Conservation (phyloP, 2,113 vertebrate genomes). For the Azemiops feae region DNA sequence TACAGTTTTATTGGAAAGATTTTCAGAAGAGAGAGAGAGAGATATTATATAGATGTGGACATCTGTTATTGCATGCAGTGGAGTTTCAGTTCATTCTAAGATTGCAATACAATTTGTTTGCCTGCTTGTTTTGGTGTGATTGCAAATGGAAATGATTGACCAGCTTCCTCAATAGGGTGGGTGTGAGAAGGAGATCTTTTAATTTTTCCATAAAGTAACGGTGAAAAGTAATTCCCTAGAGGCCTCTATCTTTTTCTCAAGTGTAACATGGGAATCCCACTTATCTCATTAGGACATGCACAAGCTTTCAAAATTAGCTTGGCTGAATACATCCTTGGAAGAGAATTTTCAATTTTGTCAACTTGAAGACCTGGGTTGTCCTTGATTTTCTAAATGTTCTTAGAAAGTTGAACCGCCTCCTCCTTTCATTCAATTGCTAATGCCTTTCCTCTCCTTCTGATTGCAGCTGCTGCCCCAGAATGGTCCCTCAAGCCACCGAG, state of each 20-base stretch:
- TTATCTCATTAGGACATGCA: neutral
- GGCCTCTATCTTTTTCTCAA: neutral
- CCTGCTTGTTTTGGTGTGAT: neutral
- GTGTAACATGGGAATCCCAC: neutral
- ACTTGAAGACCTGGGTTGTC: neutral
- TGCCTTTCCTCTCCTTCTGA: slow-evolving; percentile 35
- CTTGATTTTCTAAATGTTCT: neutral
- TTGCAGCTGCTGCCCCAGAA: slow-evolving; percentile 71
- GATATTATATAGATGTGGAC: neutral
- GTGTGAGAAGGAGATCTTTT: neutral
- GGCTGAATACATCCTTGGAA: neutral
- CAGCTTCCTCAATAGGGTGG: neutral
- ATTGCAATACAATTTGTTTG: no score
- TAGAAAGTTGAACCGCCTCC: neutral
- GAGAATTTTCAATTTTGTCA: neutral
- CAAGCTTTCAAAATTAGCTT: neutral
- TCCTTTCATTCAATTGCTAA: neutral
- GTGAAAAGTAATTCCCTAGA: neutral
- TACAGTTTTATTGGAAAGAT: neutral
- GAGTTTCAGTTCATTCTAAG: neutral
- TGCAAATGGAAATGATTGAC: neutral
- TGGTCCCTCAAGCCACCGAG: slow-evolving; percentile 65
- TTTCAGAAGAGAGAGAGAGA: neutral
- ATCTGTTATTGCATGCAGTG: neutral
- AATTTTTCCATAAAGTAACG: neutral